phyloP scores from a whole-genome alignment of 2,888 invertebrate genomes.

The Pemphredon lugubris region DNA sequence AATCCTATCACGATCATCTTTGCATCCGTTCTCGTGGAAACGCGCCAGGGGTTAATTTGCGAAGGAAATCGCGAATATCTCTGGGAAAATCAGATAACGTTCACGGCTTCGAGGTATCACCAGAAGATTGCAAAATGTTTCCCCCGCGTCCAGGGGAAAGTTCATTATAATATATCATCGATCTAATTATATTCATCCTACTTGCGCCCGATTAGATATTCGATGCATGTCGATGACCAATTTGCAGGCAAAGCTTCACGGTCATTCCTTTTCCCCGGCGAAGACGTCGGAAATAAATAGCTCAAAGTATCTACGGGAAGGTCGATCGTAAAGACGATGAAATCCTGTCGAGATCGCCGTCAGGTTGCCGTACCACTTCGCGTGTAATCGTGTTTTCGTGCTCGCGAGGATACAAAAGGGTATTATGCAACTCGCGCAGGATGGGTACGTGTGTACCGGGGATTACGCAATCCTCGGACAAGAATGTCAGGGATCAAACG shows the following conservation, averaged over 20 bases:
- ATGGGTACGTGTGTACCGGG: slow-evolving; percentile 32
- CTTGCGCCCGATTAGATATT: too few species aligned
- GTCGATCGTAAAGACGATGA: slow-evolving; percentile 43
- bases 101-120: neutral
- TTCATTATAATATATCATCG: neutral
- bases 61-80: neutral
- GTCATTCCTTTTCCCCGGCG: too few species aligned
- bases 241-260: too few species aligned
- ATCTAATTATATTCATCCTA: too few species aligned
- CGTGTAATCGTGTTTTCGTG: slow-evolving; percentile 63
- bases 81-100: neutral
- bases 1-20: too few species aligned
- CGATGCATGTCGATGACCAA: too few species aligned
- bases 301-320: slow-evolving; percentile 41
- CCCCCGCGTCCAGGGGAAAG: neutral
- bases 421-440: slow-evolving; percentile 63
- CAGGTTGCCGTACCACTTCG: slow-evolving; percentile 22
- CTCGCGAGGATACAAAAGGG: slow-evolving; percentile 59
- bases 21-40: neutral
- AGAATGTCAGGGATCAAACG: slow-evolving; percentile 49
- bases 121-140: neutral
- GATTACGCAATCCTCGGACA: slow-evolving; percentile 53
- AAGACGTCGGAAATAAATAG: slow-evolving; percentile 13
- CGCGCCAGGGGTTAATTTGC: neutral
- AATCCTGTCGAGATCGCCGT: slow-evolving; percentile 44